Conservation (phyloP, 2,888 invertebrate species). For the Melipona beecheii region DNA sequence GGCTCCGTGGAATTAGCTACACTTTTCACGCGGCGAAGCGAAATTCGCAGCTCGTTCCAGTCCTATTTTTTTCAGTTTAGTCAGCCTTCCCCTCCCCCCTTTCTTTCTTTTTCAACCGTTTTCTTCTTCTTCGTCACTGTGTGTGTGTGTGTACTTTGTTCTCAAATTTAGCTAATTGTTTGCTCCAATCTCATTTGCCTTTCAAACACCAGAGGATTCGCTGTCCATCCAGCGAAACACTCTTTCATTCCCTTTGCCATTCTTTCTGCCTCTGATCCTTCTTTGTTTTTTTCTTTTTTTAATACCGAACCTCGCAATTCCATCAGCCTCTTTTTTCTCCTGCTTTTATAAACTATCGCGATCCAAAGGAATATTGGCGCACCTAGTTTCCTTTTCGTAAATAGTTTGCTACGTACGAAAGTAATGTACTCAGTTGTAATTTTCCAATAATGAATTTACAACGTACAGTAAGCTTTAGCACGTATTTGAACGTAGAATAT, state of each 20-base stretch:
- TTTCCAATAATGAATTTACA: too few species aligned
- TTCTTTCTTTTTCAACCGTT: slow-evolving; percentile 9
- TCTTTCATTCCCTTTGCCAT: neutral
- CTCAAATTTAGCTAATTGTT: slow-evolving; percentile 58
- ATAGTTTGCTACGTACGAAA: too few species aligned
- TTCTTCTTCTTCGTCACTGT: slow-evolving; percentile 8
- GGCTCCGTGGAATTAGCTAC: slow-evolving; percentile 13
- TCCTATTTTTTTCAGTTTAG: neutral
- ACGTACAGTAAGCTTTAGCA: too few species aligned
- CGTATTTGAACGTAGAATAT: too few species aligned
- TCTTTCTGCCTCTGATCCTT: neutral
- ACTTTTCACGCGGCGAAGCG: slow-evolving; percentile 17
- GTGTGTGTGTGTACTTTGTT: neutral
- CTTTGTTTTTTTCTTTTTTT: too few species aligned
- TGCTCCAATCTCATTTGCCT: slow-evolving; percentile 55
- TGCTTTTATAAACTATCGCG: slow-evolving; percentile 33
- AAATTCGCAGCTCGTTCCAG: slow-evolving; percentile 10
- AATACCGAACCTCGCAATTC: neutral
- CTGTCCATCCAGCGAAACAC: slow-evolving; percentile 13
- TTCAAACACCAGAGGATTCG: slow-evolving; percentile 32
- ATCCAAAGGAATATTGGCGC: neutral
- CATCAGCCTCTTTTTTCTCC: neutral
- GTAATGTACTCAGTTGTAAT: too few species aligned
- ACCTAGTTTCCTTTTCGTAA: too few species aligned
- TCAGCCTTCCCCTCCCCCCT: neutral